Base-by-base conservation (phyloP, 2,797 vertebrate genomes). In the Anabacerthia variegaticeps region DNA sequence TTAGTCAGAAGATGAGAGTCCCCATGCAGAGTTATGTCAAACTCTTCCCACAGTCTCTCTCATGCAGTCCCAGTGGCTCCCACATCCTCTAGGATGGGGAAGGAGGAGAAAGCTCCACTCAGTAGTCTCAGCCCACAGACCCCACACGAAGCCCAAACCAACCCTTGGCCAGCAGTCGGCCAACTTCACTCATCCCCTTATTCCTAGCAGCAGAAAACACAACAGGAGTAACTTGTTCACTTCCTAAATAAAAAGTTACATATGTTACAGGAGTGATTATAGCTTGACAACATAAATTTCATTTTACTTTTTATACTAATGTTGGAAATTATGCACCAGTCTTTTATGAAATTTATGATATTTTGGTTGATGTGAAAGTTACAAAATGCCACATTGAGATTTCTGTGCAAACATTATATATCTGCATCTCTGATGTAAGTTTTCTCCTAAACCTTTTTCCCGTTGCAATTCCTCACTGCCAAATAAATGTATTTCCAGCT, bases 401-500 rank as follows among this genome's bases (percentile, higher is more conserved):
- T 93, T 92, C 80, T 73, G 36, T 55, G 32, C 76, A 92, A 93
- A 93, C 32, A 37, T 65, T 62, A 85, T 84, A 61, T 49, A 68
- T 66, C 82, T 88, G 34, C 21, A 28, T 66, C 30, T 85, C 81
- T 85, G 77, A 82, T 69, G 39, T 44, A 62, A 93, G 67, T 92
- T 97, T 96, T 86, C 78, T 92, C 80, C 78, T 77, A 83, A 95
- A 86, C n/a, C 39, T 93, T 62, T 44, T 37, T 69, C 65, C 85
- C 12, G 27, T 76, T 77, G 71, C 69, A 77, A 92, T 88, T 95
- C 62, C 84, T 94, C 89, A 63, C 86, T 95, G 88, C 83, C 96
- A 98, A 95, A 97, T 97, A 95, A 97, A 96, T 94, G 80, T 88
- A 97, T 97, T 97, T 97, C 93, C 97, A 98, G 97, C 97, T 98